Evolutionary conservation across 2,113 vertebrate genomes (phyloP).

Genomic region (Theropithecus gelada): DNA sequence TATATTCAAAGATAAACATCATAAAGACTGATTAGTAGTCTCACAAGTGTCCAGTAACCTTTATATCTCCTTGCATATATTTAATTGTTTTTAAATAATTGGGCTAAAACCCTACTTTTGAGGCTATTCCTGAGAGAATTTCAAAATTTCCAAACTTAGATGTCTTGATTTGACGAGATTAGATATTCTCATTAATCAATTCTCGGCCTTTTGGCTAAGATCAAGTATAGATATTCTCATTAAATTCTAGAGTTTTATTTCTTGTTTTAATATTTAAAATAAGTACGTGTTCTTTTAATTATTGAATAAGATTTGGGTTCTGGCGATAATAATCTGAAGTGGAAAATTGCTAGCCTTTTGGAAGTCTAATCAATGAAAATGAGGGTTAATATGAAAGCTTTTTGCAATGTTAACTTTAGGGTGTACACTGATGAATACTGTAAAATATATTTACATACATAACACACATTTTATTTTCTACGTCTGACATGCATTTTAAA

Average conservation of each 20-base stretch:
- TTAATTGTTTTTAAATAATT: constrained; percentile 4
- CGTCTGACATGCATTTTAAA: constrained; percentile 49
- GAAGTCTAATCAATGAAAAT: constrained; percentile 54
- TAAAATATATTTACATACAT: constrained; percentile 42
- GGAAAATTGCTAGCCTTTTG: constrained; percentile 15
- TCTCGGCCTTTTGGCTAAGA: too few relatives aligned
- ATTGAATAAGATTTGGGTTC: constrained; percentile 1
- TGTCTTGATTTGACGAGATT: not conserved
- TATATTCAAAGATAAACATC: constrained; percentile 8
- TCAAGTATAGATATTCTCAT: not conserved
- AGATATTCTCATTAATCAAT: not conserved
- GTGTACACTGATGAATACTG: not conserved
- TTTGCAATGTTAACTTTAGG: constrained; percentile 28
- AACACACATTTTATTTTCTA: constrained; percentile 29
- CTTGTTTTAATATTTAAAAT: constrained; percentile 43
- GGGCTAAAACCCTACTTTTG: not conserved
- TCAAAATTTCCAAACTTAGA: not conserved
- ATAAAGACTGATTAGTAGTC: not conserved
- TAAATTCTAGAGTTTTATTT: constrained; percentile 20
- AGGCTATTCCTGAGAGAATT: not conserved
- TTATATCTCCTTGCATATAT: not conserved
- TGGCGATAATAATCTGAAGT: constrained; percentile 5
- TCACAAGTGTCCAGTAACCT: not conserved
- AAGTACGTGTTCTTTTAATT: constrained; percentile 21
- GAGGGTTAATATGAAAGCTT: constrained; percentile 26